phyloP scores from a whole-genome alignment of 2,113 vertebrate genomes.

The Alces alces region DNA sequence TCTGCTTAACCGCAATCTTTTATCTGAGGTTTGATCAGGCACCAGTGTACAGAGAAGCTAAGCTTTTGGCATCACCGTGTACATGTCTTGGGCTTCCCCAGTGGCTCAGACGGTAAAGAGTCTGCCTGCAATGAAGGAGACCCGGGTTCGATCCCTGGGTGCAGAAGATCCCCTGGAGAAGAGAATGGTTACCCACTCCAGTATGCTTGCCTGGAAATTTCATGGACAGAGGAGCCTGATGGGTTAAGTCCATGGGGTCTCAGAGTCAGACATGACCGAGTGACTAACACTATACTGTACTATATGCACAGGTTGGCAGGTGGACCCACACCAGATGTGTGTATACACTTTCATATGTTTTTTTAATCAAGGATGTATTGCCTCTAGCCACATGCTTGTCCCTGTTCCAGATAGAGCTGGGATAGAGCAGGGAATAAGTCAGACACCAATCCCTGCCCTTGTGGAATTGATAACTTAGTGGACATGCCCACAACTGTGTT shows the following conservation, averaged over 20 bases:
- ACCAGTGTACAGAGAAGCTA: neutral
- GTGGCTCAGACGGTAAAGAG: neutral
- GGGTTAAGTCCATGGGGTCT: neutral
- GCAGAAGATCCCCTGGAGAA: neutral
- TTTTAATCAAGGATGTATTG: neutral
- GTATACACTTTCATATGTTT: neutral
- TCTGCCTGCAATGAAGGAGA: neutral
- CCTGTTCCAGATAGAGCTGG: neutral
- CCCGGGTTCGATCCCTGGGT: neutral
- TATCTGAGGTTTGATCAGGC: rapidly evolving
- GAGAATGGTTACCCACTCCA: neutral
- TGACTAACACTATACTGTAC: neutral
- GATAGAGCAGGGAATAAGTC: neutral
- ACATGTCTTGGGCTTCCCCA: neutral
- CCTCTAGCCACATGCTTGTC: neutral
- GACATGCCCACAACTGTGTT: neutral
- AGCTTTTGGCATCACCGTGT: neutral
- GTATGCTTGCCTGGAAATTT: neutral
- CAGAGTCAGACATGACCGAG: neutral
- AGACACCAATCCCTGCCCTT: neutral
- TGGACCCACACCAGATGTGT: neutral
- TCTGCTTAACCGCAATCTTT: neutral
- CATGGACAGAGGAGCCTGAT: neutral
- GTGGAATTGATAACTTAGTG: neutral
- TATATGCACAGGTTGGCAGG: neutral